Percentiles rank a stretch among this genome's conserved stretches.
Conservation (phyloP, 2,888 invertebrate species). For the Timandra comae region DNA sequence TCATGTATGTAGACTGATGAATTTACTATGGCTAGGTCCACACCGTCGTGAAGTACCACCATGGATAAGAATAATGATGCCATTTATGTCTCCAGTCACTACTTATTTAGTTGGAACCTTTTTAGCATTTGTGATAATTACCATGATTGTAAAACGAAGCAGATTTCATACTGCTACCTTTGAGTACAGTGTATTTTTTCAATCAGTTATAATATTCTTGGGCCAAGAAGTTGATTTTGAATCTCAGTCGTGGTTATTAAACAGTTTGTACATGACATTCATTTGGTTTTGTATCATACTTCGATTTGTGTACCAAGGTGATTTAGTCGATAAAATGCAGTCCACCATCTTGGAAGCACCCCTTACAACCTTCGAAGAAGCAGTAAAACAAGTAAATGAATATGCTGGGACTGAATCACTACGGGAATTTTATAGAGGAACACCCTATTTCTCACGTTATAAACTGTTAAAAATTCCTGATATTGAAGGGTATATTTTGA, state of each 20-base stretch:
- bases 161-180: constrained; percentile 14
- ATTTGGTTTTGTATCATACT: constrained; percentile 50
- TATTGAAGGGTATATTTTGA: constrained; percentile 20
- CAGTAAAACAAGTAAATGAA: constrained; percentile 29
- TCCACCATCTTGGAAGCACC: constrained; percentile 35
- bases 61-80: constrained; percentile 40
- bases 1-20: too few species aligned
- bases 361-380: constrained; percentile 31
- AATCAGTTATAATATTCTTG: constrained; percentile 37
- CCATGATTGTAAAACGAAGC: constrained; percentile 20
- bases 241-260: constrained; percentile 33
- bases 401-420: constrained; percentile 35
- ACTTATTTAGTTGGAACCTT: constrained; percentile 13
- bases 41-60: too few species aligned
- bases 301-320: constrained; percentile 45
- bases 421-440: constrained; percentile 28
- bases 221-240: constrained; percentile 37
- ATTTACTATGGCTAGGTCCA: too few species aligned
- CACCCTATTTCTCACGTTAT: constrained; percentile 26
- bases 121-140: constrained; percentile 8
- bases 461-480: constrained; percentile 21
- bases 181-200: constrained; percentile 23
- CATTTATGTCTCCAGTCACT: constrained; percentile 33
- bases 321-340: constrained; percentile 39
- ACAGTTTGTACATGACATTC: constrained; percentile 41